Percentiles rank a stretch among this genome's conserved stretches.
Evolutionary conservation across 2,888 invertebrate species (phyloP).

Genomic region (Apotomis turbidana): DNA sequence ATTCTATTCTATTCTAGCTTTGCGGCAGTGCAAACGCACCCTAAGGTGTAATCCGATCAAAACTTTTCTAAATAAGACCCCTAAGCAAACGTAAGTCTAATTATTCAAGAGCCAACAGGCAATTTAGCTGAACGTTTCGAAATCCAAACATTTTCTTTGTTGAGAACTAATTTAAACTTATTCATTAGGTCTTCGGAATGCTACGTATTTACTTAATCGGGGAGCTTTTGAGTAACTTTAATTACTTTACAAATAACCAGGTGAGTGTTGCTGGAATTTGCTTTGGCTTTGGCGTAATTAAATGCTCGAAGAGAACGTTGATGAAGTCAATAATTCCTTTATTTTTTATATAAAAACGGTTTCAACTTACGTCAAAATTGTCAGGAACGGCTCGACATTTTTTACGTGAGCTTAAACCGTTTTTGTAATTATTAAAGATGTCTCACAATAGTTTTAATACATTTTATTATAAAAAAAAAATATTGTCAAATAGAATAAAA

Average conservation of each 20-base stretch:
- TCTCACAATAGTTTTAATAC: too few species aligned
- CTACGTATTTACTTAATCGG: conserved; percentile 44
- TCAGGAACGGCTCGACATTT: too few species aligned
- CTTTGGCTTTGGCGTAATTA: background rate
- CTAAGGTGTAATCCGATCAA: conserved; percentile 14
- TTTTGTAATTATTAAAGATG: too few species aligned
- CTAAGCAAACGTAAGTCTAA: background rate
- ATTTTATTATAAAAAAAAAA: too few species aligned
- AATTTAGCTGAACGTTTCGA: conserved; percentile 19
- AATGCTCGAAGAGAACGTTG: too few species aligned
- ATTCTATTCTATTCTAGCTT: too few species aligned
- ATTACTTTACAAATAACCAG: conserved; percentile 39
- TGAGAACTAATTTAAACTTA: conserved; percentile 53
- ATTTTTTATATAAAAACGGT: too few species aligned
- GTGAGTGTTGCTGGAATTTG: conserved; percentile 9
- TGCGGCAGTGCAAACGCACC: background rate
- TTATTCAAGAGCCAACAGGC: conserved; percentile 10
- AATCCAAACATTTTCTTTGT: conserved; percentile 45
- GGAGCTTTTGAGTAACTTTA: conserved; percentile 37
- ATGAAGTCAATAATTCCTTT: too few species aligned
- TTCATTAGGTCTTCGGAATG: conserved; percentile 49
- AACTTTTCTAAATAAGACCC: conserved; percentile 16
- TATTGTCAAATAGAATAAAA: too few species aligned
- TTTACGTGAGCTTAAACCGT: too few species aligned
- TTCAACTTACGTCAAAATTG: too few species aligned